Evolutionary conservation across 2,113 vertebrate genomes (phyloP), one percentile per base, ranked within the genome.

Genomic region (Nerophis lumbriciformis): DNA sequence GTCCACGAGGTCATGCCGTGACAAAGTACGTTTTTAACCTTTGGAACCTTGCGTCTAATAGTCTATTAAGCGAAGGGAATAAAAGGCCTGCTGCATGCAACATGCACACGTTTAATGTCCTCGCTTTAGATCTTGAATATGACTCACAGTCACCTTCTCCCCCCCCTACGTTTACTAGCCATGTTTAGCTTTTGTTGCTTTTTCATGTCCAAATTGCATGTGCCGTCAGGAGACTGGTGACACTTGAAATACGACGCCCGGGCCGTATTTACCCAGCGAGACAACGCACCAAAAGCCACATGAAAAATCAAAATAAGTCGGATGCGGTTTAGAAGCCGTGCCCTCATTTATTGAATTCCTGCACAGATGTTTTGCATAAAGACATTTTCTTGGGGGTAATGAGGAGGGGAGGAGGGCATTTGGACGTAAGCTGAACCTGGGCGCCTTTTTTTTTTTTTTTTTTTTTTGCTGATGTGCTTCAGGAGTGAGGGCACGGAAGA

Each of bases 361-460:
- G 6, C 85, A 88, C 93, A 91, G 72, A 89, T 92, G 91, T 92
- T 90, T 89, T 88, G 78, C 88, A 92, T 93, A 87, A 93, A 92
- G 85, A 71, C 69, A 79, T 81, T 87, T 89, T 86, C 73, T 36
- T 21, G 12, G n/a, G 52, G 50, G 69, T 75, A 77, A 83, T 89
- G 87, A 84, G 72, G 89, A 85, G 73, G 74, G 13, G 72, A 39
- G n/a, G n/a, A 76, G 72, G 66, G 59, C 52, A 78, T 59, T 79
- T 81, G 85, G 88, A 88, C 78, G 69, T 80, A 71, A 80, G 11
- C 59, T 88, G 89, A 92, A 87, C 88, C 83, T 75, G 72, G 72
- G 69, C 59, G 71, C 65, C 63, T 77, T 38, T 56, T 38, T n/a
- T 38, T 55, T 55, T 15, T 13, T 38, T 12, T 8, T 57, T 44